Evolutionary conservation across 2,113 vertebrate species (phyloP).

Genomic region (Phrynosoma blainvillii): DNA sequence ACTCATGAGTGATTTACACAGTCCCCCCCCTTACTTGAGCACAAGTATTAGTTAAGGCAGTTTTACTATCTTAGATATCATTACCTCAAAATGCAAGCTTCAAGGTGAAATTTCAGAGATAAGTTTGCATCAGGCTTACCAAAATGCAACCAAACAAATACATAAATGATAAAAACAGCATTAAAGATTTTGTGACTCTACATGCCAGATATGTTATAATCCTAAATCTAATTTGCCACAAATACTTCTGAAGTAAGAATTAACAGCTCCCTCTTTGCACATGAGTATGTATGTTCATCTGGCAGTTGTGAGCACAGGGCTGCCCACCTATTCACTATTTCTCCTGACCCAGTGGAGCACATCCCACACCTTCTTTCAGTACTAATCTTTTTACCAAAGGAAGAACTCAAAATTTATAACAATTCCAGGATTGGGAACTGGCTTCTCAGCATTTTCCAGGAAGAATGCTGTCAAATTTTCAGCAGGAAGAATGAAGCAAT

Average conservation of each 20-base stretch:
- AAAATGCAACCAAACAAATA: background rate
- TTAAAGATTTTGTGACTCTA: background rate
- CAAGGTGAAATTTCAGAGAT: background rate
- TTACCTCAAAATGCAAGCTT: background rate
- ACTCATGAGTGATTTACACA: background rate
- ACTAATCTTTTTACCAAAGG: background rate
- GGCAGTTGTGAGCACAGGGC: background rate
- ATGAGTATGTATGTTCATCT: background rate
- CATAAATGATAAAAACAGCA: no score
- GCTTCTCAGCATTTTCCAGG: background rate
- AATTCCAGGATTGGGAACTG: background rate
- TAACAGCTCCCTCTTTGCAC: background rate
- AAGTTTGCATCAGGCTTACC: background rate
- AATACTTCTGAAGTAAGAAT: background rate
- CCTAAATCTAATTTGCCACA: background rate
- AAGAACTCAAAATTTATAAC: background rate
- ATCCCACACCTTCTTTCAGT: background rate
- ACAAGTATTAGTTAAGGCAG: background rate
- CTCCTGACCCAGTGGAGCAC: background rate
- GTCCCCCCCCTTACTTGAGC: background rate
- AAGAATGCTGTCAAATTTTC: background rate
- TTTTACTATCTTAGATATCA: background rate
- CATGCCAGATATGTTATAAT: no score
- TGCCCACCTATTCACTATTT: background rate
- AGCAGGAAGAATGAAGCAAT: background rate